Conservation (phyloP, 2,888 invertebrate genomes). For the Sthenelais limicola region DNA sequence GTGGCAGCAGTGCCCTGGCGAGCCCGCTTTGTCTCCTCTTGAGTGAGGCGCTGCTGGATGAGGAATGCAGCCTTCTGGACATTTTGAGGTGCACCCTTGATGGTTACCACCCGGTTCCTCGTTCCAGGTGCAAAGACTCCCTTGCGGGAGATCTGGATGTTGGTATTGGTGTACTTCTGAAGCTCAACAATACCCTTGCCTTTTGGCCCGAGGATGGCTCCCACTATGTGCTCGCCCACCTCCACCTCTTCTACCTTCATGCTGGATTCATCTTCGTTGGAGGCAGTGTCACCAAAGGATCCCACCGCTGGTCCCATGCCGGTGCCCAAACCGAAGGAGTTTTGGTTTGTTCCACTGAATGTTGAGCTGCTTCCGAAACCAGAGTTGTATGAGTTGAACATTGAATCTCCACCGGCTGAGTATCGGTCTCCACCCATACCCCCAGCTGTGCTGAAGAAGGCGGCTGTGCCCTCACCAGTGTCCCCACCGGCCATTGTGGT, state of each 20-base stretch:
- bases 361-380: conserved; percentile 43
- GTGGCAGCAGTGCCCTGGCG: conserved; percentile 76
- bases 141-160: conserved; percentile 98
- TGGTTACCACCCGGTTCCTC: conserved; percentile 96
- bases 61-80: conserved; percentile 94
- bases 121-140: conserved; percentile 97
- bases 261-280: conserved; percentile 48
- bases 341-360: conserved; percentile 78
- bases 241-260: conserved; percentile 81
- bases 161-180: conserved; percentile 96
- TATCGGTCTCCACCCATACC: conserved; percentile 64
- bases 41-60: conserved; percentile 96
- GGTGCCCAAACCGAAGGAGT: conserved; percentile 89
- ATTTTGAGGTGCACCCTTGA: conserved; percentile 90
- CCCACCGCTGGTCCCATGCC: conserved; percentile 58
- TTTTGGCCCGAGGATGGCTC: conserved; percentile 96
- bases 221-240: conserved; percentile 92
- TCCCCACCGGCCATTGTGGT: conserved; percentile 49
- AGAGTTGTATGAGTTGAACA: conserved; percentile 45
- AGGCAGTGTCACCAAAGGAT: conserved; percentile 37
- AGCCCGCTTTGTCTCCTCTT: conserved; percentile 95
- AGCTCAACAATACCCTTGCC: conserved; percentile 97
- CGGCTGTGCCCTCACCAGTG: conserved; percentile 44
- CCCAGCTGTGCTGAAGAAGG: conserved; percentile 71
- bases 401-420: conserved; percentile 44